Base-by-base conservation (phyloP, 2,797 vertebrate species). In the Thalassophryne amazonica region DNA sequence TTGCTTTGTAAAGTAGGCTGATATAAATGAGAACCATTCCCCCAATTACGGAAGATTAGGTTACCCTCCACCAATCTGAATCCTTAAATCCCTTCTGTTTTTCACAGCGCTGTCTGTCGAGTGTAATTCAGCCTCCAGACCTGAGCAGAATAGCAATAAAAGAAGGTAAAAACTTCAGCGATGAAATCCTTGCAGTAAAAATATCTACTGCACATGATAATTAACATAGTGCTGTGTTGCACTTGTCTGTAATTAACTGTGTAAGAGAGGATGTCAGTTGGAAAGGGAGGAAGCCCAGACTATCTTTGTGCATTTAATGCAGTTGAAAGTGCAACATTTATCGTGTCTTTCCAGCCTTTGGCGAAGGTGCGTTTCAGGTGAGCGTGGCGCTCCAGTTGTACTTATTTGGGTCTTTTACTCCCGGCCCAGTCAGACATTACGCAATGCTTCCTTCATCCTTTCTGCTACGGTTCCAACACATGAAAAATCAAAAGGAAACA, bases 11-110 rank as follows among this genome's bases (percentile, higher is more conserved):
- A 85, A 83, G 73, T 64, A 76, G 78, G 75, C 69, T 65, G 73
- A 76, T 73, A 68, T 72, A 80, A 85, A 86, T 82, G 84, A 82
- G 79, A 80, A 80, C 72, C 75, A 72, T 81, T 75, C 76, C 73
- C 60, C 74, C 77, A 86, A 88, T 88, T 86, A 86, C 42, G 56
- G 71, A 61, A 86, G 85, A 86, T 89, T 80, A 87, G 78, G 74
- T 77, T 75, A 61, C 82, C 78, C 79, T 81, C 78, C 75, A 73
- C 79, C 81, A 74, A 74, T 80, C 78, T 78, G 69, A 78, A 81
- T 78, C 80, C 76, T 81, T 81, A 84, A 86, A 81, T 80, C 85
- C 78, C 78, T 64, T 49, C 61, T 77, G 80, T 86, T 85, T 81
- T 81, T 74, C n/a, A 73, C 78, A 74, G 81, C 80, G 72, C 74